These are phyloP conservation scores for Anseranas semipalmata DNA, from an alignment of 2,113 vertebrate genomes.

Conservation along the genomic window DNA sequence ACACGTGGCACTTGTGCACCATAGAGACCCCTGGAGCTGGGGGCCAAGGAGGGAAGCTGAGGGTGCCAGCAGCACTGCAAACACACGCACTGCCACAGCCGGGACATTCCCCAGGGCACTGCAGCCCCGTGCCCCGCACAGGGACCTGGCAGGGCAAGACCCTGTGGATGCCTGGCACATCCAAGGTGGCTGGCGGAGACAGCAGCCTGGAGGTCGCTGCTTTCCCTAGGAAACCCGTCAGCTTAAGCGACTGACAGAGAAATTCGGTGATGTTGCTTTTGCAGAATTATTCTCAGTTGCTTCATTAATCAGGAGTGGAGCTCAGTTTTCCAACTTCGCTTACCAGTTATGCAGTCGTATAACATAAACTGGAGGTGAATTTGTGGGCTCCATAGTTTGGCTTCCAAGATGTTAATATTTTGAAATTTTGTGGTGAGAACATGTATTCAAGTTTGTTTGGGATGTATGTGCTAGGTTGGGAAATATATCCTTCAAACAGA, in stretches of 20 bases:
- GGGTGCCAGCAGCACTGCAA: fast-evolving
- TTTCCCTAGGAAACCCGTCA: background rate
- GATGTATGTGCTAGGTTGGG: background rate
- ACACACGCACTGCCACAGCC: fast-evolving
- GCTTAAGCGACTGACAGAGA: background rate
- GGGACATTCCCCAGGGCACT: background rate
- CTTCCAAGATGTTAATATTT: constrained; percentile 37
- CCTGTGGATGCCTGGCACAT: fast-evolving
- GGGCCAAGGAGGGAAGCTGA: too few species aligned
- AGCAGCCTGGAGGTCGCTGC: background rate
- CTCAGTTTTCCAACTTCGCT: background rate
- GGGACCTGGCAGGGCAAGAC: background rate
- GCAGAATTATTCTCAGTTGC: background rate
- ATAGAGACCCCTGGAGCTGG: fast-evolving
- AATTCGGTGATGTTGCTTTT: background rate
- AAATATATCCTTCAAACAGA: background rate
- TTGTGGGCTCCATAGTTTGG: background rate
- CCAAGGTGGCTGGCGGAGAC: background rate
- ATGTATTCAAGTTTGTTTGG: background rate
- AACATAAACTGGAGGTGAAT: constrained; percentile 10
- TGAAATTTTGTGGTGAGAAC: background rate
- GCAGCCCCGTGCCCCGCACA: fast-evolving
- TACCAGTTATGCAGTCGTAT: background rate
- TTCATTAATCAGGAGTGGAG: background rate
- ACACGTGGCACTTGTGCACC: fast-evolving